Conservation (phyloP, 2,797 vertebrate species). For the Pantherophis vulpinus region DNA sequence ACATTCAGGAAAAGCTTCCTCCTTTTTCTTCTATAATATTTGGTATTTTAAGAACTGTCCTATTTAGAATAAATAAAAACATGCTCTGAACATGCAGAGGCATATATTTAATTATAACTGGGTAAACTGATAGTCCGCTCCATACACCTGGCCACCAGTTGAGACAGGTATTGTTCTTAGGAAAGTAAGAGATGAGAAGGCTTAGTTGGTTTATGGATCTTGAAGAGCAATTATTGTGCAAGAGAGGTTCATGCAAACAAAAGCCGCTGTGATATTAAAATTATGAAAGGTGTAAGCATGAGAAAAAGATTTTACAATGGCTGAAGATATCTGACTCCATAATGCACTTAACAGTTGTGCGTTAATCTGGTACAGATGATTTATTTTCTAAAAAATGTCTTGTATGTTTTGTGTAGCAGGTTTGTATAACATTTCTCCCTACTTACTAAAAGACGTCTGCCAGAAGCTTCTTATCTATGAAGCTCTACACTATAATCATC, state of each 20-base stretch:
- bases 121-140: conserved; percentile 5
- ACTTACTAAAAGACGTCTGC: neutral
- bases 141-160: conserved; percentile 1
- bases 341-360: neutral
- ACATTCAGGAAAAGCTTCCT: neutral
- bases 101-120: conserved; percentile 27
- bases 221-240: neutral
- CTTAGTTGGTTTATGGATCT: neutral
- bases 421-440: neutral
- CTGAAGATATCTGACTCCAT: neutral
- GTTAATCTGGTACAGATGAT: neutral
- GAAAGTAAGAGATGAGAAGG: neutral
- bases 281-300: neutral
- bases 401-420: neutral
- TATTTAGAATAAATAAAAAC: conserved; percentile 20
- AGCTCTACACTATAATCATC: neutral
- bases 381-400: neutral
- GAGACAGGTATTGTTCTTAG: conserved; percentile 15
- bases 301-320: neutral
- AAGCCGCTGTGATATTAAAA: neutral
- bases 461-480: neutral
- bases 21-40: neutral
- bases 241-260: neutral
- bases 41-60: conserved; percentile 2
- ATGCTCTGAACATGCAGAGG: conserved; percentile 13